Conservation (phyloP, 23 tunicate genomes). For the Aplidium turbinatum region DNA sequence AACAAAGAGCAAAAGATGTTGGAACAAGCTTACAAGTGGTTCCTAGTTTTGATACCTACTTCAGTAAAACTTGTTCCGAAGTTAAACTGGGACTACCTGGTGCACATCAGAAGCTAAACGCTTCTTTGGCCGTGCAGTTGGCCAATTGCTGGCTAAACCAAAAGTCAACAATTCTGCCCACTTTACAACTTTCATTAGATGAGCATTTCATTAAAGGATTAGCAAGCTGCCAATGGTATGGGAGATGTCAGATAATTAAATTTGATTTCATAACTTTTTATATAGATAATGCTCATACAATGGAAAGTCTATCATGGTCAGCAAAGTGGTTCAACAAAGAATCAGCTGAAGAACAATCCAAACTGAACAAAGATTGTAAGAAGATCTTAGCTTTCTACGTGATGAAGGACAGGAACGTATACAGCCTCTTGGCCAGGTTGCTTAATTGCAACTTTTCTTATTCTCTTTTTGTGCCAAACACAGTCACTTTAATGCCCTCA, state of each 20-base stretch:
- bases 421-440: constrained; percentile 23
- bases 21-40: constrained; percentile 29
- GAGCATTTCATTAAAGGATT: constrained; percentile 34
- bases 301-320: constrained; percentile 61
- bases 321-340: constrained; percentile 64
- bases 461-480: constrained; percentile 59
- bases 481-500: constrained; percentile 42
- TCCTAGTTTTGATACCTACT: constrained; percentile 36
- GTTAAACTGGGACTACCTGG: constrained; percentile 64
- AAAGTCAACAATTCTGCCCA: not conserved
- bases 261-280: constrained; percentile 63
- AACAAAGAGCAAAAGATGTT: constrained; percentile 51
- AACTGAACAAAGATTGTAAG: constrained; percentile 13
- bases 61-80: not conserved
- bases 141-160: constrained; percentile 59
- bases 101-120: constrained; percentile 74
- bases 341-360: constrained; percentile 42
- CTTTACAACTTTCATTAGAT: constrained; percentile 16
- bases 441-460: constrained; percentile 42
- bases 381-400: constrained; percentile 63
- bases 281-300: constrained; percentile 87
- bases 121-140: constrained; percentile 70
- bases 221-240: constrained; percentile 49
- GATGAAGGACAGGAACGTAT: constrained; percentile 48
- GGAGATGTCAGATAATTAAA: constrained; percentile 75